Evolutionary conservation across 2,888 invertebrate genomes (phyloP), one percentile per base, ranked within the genome.

Genomic region (Congeria kusceri): DNA sequence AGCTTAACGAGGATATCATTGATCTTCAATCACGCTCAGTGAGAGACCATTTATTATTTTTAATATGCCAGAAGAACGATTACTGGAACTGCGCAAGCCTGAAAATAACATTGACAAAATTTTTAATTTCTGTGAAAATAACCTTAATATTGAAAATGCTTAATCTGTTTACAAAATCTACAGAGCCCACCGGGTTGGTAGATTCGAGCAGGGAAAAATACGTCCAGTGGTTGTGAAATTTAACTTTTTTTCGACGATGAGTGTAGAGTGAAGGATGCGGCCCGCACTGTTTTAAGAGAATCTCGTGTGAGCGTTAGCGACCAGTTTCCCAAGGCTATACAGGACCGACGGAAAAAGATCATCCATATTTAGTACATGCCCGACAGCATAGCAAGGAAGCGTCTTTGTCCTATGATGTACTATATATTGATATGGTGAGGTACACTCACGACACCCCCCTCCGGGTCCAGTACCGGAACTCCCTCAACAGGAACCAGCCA

Each of bases 401-500:
- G 18, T 58, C 15, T 23, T 18, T 58, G 28, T 58, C 58, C 4
- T 58, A 58, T 18, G 58, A 58, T 23, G 23, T 25, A 4, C 23
- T 58, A 23, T 58, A 7, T 23, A 58, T 93, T 92, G 70, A 49
- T 73, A 28, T 56, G 53, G 47, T 13, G 11, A 44, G 53, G 29
- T 39, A 46, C 44, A 47, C 47, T 46, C 53, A 63, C 46, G 61
- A 64, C 57, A 18, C 23, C n/a, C 11, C 46, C 58, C 58, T 13
- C 7, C 28, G 59, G 62, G 62, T 27, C 58, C 62, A 44, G 47
- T 47, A 27, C 44, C 29, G n/a, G 18, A 23, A 32, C 53, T 61
- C 28, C 53, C 58, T 5, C 49, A 32, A 32, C 32, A 32, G 32
- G 32, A 32, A 32, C 32, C 32, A 11, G 11, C 32, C 32, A 7